Evolutionary conservation across 1,140 invertebrate species (phyloP).

Genomic region (Dendroctonus ponderosae): DNA sequence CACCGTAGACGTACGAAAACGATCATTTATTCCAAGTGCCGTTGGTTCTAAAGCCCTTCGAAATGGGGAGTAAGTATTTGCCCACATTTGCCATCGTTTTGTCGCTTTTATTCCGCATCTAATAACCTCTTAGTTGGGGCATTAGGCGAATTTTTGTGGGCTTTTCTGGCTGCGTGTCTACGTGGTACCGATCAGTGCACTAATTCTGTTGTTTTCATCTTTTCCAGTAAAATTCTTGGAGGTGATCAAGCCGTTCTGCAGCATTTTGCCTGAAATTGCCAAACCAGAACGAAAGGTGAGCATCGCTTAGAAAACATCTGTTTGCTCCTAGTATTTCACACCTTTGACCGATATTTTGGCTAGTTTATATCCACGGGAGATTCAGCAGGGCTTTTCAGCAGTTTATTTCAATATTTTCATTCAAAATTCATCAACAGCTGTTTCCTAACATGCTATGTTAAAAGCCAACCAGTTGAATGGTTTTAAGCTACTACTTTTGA

Average conservation of each 20-base stretch:
- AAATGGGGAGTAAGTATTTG: slow-evolving; percentile 63
- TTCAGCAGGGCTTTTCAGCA: too few relatives aligned
- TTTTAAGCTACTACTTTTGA: too few relatives aligned
- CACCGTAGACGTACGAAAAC: slow-evolving; percentile 51
- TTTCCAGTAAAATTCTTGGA: slow-evolving; percentile 99
- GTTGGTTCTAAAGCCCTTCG: slow-evolving; percentile 54
- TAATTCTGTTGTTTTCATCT: slow-evolving; percentile 41
- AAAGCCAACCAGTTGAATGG: too few relatives aligned
- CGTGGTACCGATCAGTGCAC: slow-evolving; percentile 6
- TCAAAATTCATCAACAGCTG: too few relatives aligned
- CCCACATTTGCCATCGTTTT: slow-evolving; percentile 38
- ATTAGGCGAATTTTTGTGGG: neutral
- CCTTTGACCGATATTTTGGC: too few relatives aligned
- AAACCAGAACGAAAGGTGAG: slow-evolving; percentile 98
- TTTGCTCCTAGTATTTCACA: too few relatives aligned
- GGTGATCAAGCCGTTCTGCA: slow-evolving; percentile 99
- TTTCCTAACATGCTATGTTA: too few relatives aligned
- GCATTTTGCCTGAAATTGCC: slow-evolving; percentile 98
- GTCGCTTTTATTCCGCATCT: neutral
- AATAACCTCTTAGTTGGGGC: neutral
- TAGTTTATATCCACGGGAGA: too few relatives aligned
- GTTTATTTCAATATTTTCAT: too few relatives aligned
- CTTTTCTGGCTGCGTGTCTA: slow-evolving; percentile 6
- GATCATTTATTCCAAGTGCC: slow-evolving; percentile 55
- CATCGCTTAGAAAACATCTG: neutral